Conservation (phyloP, 2,797 vertebrate species). For the Pteropus rufus region DNA sequence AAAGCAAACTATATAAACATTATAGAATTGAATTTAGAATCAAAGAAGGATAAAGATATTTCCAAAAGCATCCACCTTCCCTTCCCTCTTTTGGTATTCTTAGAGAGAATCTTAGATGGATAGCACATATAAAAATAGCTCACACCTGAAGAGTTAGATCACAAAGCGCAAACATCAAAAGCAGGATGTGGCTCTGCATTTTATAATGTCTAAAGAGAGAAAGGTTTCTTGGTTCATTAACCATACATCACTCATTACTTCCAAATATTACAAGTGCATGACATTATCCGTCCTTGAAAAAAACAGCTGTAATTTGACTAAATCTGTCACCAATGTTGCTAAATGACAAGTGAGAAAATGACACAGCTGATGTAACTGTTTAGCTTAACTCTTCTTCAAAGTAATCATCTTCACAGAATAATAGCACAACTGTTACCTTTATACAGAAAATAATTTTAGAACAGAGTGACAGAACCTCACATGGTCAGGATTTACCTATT, state of each 20-base stretch:
- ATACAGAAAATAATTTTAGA: background rate
- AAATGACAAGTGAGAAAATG: constrained; percentile 65
- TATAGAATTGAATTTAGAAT: constrained; percentile 36
- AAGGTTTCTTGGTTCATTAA: constrained; percentile 61
- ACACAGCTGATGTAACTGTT: background rate
- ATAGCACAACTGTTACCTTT: background rate
- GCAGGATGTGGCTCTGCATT: constrained; percentile 54
- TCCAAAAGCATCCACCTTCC: constrained; percentile 32
- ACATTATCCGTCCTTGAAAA: constrained; percentile 52
- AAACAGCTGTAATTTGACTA: constrained; percentile 47
- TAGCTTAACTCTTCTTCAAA: background rate
- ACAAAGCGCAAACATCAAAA: constrained; percentile 74
- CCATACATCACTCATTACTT: constrained; percentile 58
- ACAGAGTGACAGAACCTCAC: background rate
- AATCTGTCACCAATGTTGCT: constrained; percentile 50
- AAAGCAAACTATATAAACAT: background rate
- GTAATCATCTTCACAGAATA: background rate
- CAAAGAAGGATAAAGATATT: constrained; percentile 52
- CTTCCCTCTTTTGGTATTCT: constrained; percentile 54
- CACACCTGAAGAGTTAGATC: constrained; percentile 60
- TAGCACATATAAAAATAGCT: constrained; percentile 72
- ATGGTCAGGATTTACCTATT: background rate
- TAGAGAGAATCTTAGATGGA: constrained; percentile 44
- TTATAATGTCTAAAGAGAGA: constrained; percentile 48
- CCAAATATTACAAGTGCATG: constrained; percentile 43